phyloP scores from a whole-genome alignment of 2,113 vertebrate species.

The Apistogramma diplotaenia region DNA sequence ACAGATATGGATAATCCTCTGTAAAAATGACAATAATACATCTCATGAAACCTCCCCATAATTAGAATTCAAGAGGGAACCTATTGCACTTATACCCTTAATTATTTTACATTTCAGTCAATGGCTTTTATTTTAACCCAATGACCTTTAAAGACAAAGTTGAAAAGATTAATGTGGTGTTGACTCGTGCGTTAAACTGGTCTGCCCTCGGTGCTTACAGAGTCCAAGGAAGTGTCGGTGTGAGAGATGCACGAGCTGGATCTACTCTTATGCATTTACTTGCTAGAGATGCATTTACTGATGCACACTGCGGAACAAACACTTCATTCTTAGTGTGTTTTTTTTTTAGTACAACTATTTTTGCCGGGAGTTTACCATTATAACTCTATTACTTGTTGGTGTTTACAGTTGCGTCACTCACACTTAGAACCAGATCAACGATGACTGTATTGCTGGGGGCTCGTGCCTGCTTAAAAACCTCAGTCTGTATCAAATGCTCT shows the following conservation, averaged over 20 bases:
- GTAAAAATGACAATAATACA: neutral
- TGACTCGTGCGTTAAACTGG: slow-evolving; percentile 8
- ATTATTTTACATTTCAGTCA: neutral
- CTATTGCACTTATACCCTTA: neutral
- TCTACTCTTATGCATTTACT: neutral
- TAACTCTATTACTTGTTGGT: neutral
- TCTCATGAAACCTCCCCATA: neutral
- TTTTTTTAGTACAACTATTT: neutral
- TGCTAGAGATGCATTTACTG: too few species aligned
- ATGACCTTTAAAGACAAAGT: neutral
- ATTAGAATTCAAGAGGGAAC: neutral
- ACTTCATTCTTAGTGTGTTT: neutral
- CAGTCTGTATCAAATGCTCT: neutral
- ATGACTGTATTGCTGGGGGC: neutral
- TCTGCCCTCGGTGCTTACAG: neutral
- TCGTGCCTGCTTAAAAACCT: neutral
- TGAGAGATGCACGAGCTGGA: slow-evolving; percentile 30
- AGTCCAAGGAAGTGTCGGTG: neutral
- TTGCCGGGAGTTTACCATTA: neutral
- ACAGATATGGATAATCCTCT: neutral
- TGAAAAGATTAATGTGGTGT: neutral
- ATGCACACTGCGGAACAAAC: neutral
- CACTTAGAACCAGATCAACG: too few species aligned
- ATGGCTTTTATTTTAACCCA: neutral
- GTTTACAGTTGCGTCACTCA: too few species aligned